Evolutionary conservation across 1,140 invertebrate species (phyloP).

Genomic region (Camponotus floridanus): DNA sequence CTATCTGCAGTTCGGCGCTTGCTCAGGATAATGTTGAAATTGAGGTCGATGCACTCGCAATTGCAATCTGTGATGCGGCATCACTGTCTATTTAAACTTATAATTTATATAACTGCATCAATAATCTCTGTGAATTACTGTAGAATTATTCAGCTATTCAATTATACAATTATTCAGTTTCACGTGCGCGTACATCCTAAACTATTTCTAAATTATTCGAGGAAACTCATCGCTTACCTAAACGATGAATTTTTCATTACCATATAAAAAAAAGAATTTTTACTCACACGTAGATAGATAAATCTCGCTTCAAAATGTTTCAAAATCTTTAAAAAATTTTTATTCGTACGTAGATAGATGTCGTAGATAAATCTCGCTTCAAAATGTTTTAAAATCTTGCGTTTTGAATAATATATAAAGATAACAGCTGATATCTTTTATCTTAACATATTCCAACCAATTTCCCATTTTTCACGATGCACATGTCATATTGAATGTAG

Average conservation of each 20-base stretch:
- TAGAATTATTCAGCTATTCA: neutral
- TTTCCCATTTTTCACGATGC: conserved; percentile 12
- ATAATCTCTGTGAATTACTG: neutral
- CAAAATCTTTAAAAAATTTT: neutral
- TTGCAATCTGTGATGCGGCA: conserved; percentile 77
- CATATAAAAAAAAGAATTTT: neutral
- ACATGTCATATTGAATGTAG: conserved; percentile 8
- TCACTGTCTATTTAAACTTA: conserved; percentile 66
- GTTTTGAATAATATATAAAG: conserved; percentile 4
- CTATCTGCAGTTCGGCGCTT: conserved; percentile 75
- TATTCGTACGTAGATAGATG: neutral
- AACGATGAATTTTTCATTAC: neutral
- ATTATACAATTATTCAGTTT: too few species aligned
- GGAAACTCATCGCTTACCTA: neutral
- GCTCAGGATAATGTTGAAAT: conserved; percentile 58
- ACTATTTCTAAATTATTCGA: neutral
- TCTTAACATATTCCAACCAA: conserved; percentile 5
- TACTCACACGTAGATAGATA: neutral
- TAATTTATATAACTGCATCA: neutral
- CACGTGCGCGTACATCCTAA: neutral
- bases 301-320: conserved; percentile 6
- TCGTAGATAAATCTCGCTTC: neutral
- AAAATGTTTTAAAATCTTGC: neutral
- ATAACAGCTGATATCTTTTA: conserved; percentile 3
- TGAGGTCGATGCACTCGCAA: conserved; percentile 78